Conservation (phyloP, 2,888 invertebrate species). For the Epirrita christyi region DNA sequence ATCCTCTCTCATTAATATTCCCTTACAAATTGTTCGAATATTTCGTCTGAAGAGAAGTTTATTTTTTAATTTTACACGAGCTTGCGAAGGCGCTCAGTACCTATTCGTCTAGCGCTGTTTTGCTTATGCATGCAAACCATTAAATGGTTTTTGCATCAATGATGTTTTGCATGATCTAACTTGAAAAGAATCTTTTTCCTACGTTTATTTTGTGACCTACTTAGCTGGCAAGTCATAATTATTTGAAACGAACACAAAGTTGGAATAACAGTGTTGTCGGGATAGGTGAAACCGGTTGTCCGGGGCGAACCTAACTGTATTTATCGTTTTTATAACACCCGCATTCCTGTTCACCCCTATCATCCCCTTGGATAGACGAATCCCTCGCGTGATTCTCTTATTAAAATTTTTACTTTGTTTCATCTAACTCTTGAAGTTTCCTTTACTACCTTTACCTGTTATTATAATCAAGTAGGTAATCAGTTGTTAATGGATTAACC, state of each 20-base stretch:
- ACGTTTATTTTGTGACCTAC: too few relatives aligned
- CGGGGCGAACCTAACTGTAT: slow-evolving; percentile 76
- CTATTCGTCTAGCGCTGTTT: slow-evolving; percentile 7
- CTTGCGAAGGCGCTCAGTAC: slow-evolving; percentile 1
- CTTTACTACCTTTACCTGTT: neutral
- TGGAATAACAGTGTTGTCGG: slow-evolving; percentile 58
- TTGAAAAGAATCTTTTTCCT: too few relatives aligned
- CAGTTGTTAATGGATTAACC: too few relatives aligned
- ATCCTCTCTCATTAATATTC: slow-evolving; percentile 74
- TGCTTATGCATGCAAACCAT: neutral
- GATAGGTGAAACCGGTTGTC: slow-evolving; percentile 62
- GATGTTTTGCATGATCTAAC: too few relatives aligned
- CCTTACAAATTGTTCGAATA: slow-evolving; percentile 64
- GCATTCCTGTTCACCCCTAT: slow-evolving; percentile 78
- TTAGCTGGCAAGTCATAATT: neutral
- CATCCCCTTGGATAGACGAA: slow-evolving; percentile 54
- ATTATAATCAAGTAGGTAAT: too few relatives aligned
- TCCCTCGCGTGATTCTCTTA: slow-evolving; percentile 42
- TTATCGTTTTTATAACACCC: slow-evolving; percentile 68
- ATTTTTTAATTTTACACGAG: slow-evolving; percentile 43
- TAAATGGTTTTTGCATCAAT: too few relatives aligned
- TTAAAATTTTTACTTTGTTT: slow-evolving; percentile 11
- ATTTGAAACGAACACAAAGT: slow-evolving; percentile 15
- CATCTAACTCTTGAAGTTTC: neutral
- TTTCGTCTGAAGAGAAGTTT: slow-evolving; percentile 46